Conservation (phyloP, 2,888 invertebrate species). For the Trisateles emortualis region DNA sequence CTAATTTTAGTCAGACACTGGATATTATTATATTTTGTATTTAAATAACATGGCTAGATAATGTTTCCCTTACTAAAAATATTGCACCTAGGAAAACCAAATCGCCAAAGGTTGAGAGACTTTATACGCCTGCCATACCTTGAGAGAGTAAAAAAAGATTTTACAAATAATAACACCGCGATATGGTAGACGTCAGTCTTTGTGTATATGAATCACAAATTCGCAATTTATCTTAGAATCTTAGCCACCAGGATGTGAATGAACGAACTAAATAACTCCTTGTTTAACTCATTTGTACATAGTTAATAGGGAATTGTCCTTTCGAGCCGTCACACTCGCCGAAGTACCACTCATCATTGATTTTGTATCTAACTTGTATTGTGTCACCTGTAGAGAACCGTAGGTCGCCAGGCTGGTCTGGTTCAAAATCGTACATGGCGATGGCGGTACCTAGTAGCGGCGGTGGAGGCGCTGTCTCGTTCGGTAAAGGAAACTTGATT, state of each 20-base stretch:
- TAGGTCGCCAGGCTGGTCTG: conserved; percentile 84
- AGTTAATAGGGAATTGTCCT: conserved; percentile 94
- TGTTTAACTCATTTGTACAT: conserved; percentile 87
- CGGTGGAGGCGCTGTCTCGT: conserved; percentile 54
- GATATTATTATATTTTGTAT: conserved; percentile 4
- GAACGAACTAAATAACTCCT: conserved; percentile 26
- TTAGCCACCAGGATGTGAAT: conserved; percentile 15
- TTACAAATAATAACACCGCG: conserved; percentile 39
- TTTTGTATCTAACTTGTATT: conserved; percentile 89
- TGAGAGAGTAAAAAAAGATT: conserved; percentile 24
- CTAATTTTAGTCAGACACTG: no score
- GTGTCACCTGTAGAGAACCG: conserved; percentile 70
- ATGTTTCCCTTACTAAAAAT: conserved; percentile 29
- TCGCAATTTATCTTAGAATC: conserved; percentile 27
- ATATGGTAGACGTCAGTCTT: conserved; percentile 60
- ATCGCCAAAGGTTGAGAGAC: conserved; percentile 27
- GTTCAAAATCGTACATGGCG: conserved; percentile 91
- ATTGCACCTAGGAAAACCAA: conserved; percentile 40
- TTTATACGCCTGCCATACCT: conserved; percentile 33
- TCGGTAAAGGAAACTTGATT: conserved; percentile 89
- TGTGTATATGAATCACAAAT: conserved; percentile 44
- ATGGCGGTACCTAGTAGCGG: conserved; percentile 75
- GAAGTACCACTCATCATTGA: conserved; percentile 93
- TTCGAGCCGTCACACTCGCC: conserved; percentile 89
- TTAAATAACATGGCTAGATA: conserved; percentile 23